Percentiles rank a stretch among this genome's conserved stretches.
Evolutionary conservation across 1,140 invertebrate species (phyloP).

Genomic region (Camponotus vicinus): DNA sequence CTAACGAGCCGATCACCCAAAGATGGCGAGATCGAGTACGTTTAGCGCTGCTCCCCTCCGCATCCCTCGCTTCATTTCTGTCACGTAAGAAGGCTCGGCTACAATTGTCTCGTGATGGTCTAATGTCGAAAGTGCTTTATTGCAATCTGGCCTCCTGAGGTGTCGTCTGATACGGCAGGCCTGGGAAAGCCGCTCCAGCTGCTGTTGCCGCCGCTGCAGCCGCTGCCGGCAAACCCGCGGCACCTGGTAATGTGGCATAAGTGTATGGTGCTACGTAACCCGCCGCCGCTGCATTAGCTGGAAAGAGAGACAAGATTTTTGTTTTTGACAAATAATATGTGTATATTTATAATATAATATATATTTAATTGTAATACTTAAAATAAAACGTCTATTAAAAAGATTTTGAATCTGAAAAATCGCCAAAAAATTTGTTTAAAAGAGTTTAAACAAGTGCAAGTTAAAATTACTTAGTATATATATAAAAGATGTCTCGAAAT

Average conservation of each 20-base stretch:
- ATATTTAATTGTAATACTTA: neutral
- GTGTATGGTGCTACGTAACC: slow-evolving; percentile 91
- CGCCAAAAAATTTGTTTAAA: neutral
- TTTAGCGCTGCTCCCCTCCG: neutral
- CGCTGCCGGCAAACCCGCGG: slow-evolving; percentile 86
- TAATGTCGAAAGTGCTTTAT: slow-evolving; percentile 75
- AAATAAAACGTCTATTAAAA: neutral
- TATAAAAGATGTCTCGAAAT: too few relatives aligned
- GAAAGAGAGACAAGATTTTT: slow-evolving; percentile 51
- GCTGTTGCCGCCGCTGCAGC: slow-evolving; percentile 82
- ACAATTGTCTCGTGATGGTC: neutral
- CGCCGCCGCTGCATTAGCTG: slow-evolving; percentile 87
- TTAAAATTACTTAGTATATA: neutral
- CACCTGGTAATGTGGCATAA: slow-evolving; percentile 88
- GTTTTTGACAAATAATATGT: neutral
- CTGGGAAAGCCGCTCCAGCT: slow-evolving; percentile 87
- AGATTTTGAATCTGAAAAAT: neutral
- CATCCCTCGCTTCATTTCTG: neutral
- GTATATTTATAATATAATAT: neutral
- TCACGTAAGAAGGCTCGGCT: neutral
- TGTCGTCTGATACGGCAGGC: slow-evolving; percentile 89
- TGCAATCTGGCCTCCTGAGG: slow-evolving; percentile 88
- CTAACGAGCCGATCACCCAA: slow-evolving; percentile 22
- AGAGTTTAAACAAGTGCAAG: neutral
- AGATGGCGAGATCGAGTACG: neutral